Evolutionary conservation across 2,113 vertebrate species (phyloP).

Genomic region (Petrocephalus microphthalmus): DNA sequence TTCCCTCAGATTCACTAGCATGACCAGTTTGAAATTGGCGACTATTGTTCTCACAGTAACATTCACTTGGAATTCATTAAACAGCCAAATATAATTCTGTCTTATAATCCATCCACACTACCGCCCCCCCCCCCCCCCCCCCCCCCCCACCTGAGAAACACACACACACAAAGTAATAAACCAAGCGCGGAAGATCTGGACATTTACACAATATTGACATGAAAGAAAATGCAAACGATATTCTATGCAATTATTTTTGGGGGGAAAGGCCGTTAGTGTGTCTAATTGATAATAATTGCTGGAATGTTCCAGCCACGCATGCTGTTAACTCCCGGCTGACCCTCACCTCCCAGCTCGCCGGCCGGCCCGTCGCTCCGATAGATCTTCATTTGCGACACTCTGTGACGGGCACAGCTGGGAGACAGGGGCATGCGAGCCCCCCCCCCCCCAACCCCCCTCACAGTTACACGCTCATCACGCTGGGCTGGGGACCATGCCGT

Average conservation of each 20-base stretch:
- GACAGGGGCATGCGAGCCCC: neutral
- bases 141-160: neutral
- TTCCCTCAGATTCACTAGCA: conserved; percentile 8
- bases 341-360: neutral
- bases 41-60: neutral
- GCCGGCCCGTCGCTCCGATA: neutral
- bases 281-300: conserved; percentile 18
- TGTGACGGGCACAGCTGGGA: conserved; percentile 15
- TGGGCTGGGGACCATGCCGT: neutral
- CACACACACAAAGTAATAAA: conserved; percentile 12
- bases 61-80: conserved; percentile 13
- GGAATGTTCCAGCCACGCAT: neutral
- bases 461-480: conserved; percentile 7
- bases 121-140: neutral
- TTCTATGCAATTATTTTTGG: conserved; percentile 11
- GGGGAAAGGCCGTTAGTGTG: neutral
- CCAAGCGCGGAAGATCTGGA: neutral
- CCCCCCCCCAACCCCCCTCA: neutral
- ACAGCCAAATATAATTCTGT: neutral
- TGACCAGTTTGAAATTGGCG: conserved; percentile 12
- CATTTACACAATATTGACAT: neutral
- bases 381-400: conserved; percentile 13
- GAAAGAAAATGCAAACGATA: neutral
- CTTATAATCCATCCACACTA: neutral
- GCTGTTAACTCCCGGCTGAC: neutral